These are phyloP conservation scores for Protomyctophum bolini DNA, from an alignment of 2,113 vertebrate species.

Conservation along the genomic window DNA sequence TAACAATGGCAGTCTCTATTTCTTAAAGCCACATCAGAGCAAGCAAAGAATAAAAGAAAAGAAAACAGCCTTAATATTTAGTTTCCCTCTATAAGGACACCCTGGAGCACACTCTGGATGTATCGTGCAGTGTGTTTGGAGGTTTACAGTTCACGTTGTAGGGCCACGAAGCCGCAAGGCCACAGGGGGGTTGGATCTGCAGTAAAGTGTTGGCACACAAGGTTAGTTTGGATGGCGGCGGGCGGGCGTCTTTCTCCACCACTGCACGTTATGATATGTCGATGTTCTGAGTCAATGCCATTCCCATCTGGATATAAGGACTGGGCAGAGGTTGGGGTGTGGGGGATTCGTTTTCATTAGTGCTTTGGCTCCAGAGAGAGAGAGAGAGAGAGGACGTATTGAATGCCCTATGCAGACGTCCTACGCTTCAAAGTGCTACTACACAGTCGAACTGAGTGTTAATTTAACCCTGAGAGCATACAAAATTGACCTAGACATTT, in stretches of 20 bases:
- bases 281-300: conserved; percentile 52
- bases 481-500: too few species aligned
- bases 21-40: too few species aligned
- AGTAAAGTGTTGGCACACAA: background rate
- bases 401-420: background rate
- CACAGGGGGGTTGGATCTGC: conserved; percentile 21
- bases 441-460: too few species aligned
- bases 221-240: background rate
- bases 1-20: too few species aligned
- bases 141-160: background rate
- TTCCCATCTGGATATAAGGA: conserved; percentile 38
- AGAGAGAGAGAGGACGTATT: background rate
- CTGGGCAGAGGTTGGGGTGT: conserved; percentile 18
- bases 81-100: background rate
- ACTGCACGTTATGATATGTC: conserved; percentile 50
- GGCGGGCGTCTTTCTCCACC: conserved; percentile 47
- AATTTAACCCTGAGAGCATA: too few species aligned
- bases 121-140: background rate
- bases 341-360: conserved; percentile 27
- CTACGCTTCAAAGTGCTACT: too few species aligned
- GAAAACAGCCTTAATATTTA: background rate
- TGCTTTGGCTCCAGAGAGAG: background rate
- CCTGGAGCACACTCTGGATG: too few species aligned
- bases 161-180: conserved; percentile 30
- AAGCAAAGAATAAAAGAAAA: conserved; percentile 20